Conservation (phyloP, 2,888 invertebrate genomes). For the Copidosoma aretas region DNA sequence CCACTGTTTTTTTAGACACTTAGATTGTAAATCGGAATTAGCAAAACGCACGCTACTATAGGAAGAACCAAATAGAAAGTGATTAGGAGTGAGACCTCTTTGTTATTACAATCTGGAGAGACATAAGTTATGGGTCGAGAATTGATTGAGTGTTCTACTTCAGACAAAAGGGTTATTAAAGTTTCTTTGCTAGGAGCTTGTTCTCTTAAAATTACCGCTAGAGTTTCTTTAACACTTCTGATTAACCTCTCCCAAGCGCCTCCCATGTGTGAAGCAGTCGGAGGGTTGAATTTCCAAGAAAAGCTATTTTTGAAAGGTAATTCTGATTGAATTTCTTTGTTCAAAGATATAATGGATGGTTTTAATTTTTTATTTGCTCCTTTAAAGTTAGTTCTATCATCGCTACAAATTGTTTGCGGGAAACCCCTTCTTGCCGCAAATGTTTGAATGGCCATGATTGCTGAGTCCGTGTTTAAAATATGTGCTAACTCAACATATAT, state of each 20-base stretch:
- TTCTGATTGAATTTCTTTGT: background rate
- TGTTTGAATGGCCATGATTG: constrained; percentile 2
- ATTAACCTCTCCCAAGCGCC: constrained; percentile 8
- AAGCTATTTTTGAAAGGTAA: constrained; percentile 4
- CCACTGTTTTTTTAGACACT: background rate
- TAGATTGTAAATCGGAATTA: background rate
- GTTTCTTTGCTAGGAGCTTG: constrained; percentile 11
- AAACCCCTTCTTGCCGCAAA: constrained; percentile 7
- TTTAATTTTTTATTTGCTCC: background rate
- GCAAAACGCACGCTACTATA: background rate
- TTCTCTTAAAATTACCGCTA: background rate
- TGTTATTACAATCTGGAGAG: constrained; percentile 3
- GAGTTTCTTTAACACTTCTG: constrained; percentile 11
- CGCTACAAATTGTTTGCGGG: background rate
- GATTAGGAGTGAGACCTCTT: constrained; percentile 4
- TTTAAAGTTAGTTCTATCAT: background rate
- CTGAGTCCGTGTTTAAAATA: background rate
- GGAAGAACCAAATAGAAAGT: constrained; percentile 7
- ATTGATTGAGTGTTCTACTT: constrained; percentile 21
- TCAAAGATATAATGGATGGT: background rate
- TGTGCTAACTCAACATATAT: constrained; percentile 5
- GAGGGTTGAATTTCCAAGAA: constrained; percentile 6
- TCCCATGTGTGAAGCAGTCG: background rate
- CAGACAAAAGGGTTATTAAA: constrained; percentile 13
- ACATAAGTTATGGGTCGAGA: constrained; percentile 26